phyloP scores from a whole-genome alignment of 2,797 vertebrate species.

The Oreochromis mossambicus region DNA sequence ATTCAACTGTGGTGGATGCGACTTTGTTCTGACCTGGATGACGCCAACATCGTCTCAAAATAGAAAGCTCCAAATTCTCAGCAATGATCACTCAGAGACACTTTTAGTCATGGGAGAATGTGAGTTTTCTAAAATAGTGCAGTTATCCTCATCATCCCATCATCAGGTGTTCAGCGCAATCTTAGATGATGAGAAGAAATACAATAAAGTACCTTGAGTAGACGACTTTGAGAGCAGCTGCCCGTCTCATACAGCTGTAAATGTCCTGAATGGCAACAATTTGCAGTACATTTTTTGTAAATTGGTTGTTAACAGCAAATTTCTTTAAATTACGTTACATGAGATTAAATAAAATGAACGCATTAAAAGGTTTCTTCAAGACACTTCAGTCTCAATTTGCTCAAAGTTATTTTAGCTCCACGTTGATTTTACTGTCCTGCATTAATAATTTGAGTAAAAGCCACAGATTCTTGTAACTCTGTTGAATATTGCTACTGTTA shows the following conservation, averaged over 20 bases:
- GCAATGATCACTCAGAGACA: background rate
- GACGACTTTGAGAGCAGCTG: background rate
- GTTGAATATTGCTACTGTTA: background rate
- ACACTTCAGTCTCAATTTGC: background rate
- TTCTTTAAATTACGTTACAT: background rate
- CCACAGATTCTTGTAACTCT: background rate
- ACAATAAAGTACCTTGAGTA: background rate
- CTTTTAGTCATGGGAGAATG: background rate
- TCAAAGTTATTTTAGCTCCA: background rate
- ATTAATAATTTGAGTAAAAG: background rate
- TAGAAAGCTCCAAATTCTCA: background rate
- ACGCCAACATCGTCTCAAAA: background rate
- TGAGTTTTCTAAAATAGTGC: background rate
- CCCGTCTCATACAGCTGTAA: background rate
- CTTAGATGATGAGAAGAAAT: background rate
- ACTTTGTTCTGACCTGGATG: background rate
- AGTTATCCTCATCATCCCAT: background rate
- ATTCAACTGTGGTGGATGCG: background rate
- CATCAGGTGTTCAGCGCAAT: background rate
- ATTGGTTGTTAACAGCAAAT: background rate
- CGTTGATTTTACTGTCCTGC: background rate
- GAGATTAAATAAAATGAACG: background rate
- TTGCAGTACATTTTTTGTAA: background rate
- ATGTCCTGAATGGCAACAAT: background rate
- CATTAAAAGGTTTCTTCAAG: background rate